A percentile compares a stretch with the other conserved stretches of the same genome.
Conservation (phyloP, 2,888 invertebrate species). For the Agriopis marginaria region DNA sequence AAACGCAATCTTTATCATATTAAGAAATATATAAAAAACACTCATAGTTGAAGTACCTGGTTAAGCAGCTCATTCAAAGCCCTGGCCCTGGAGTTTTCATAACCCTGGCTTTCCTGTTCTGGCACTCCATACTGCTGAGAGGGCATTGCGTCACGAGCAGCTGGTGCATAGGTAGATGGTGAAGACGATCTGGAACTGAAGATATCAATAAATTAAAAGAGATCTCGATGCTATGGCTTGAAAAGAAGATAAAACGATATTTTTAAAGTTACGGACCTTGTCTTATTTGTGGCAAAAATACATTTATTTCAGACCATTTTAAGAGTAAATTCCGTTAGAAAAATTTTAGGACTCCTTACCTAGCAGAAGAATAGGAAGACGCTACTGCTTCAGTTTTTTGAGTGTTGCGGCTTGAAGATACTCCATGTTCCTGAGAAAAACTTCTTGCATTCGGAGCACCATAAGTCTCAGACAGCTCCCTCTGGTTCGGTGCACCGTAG, state of each 20-base stretch:
- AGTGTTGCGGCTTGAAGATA: constrained; percentile 60
- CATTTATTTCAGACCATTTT: background rate
- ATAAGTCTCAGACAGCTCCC: constrained; percentile 68
- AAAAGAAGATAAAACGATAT: too few relatives aligned
- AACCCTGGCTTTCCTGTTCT: constrained; percentile 67
- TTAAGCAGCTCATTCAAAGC: constrained; percentile 62
- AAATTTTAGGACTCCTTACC: constrained; percentile 45
- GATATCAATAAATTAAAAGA: background rate
- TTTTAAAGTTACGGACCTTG: background rate
- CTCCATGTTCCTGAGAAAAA: constrained; percentile 78
- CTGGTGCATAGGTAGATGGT: constrained; percentile 60
- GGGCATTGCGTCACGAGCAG: constrained; percentile 63
- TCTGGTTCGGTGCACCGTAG: constrained; percentile 57
- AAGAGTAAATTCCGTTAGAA: background rate
- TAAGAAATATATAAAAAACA: too few relatives aligned
- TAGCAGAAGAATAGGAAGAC: constrained; percentile 59
- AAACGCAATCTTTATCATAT: too few relatives aligned
- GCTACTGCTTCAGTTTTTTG: constrained; percentile 69
- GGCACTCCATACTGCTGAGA: constrained; percentile 75
- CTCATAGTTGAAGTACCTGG: constrained; percentile 53
- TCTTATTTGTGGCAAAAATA: background rate
- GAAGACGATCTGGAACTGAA: constrained; percentile 56
- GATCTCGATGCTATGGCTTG: background rate
- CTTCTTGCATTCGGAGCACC: constrained; percentile 65
- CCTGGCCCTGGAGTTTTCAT: constrained; percentile 58